These are phyloP conservation scores for Antennarius maculatus DNA, from an alignment of 2,797 vertebrate species.

Conservation along the genomic window DNA sequence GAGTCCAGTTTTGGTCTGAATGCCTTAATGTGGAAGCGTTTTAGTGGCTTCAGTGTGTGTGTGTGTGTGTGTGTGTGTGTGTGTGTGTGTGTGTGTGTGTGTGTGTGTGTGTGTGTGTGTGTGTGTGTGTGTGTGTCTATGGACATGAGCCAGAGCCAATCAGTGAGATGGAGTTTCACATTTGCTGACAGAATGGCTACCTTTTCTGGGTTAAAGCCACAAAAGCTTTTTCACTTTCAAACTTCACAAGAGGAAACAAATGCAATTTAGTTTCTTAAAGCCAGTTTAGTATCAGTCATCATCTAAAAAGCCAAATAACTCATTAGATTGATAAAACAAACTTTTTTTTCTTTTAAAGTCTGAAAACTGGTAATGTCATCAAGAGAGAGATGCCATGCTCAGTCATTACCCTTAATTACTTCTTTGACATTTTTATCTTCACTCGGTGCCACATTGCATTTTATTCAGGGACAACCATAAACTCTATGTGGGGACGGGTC, in stretches of 20 bases:
- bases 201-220: slow-evolving; percentile 68
- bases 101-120: slow-evolving; percentile 7
- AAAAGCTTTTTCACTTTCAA: slow-evolving; percentile 76
- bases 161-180: slow-evolving; percentile 61
- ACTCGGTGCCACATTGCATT: slow-evolving; percentile 16
- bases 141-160: slow-evolving; percentile 65
- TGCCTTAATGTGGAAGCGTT: background rate
- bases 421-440: slow-evolving; percentile 37
- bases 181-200: slow-evolving; percentile 58
- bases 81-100: slow-evolving; percentile 22
- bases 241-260: slow-evolving; percentile 52
- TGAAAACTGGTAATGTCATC: slow-evolving; percentile 31
- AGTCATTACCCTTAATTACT: slow-evolving; percentile 35
- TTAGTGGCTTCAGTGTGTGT: slow-evolving; percentile 9
- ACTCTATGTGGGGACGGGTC: slow-evolving; percentile 16
- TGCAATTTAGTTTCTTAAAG: slow-evolving; percentile 56
- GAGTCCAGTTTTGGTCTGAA: slow-evolving; percentile 20
- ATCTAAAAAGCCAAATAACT: slow-evolving; percentile 57
- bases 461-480: slow-evolving; percentile 19
- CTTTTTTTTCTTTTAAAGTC: slow-evolving; percentile 27
- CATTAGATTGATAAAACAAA: slow-evolving; percentile 46
- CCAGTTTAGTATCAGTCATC: slow-evolving; percentile 61
- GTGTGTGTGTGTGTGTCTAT: slow-evolving; percentile 26
- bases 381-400: slow-evolving; percentile 21
- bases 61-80: slow-evolving; percentile 19